Conservation (phyloP, 2,113 vertebrate genomes). For the Fulica atra region DNA sequence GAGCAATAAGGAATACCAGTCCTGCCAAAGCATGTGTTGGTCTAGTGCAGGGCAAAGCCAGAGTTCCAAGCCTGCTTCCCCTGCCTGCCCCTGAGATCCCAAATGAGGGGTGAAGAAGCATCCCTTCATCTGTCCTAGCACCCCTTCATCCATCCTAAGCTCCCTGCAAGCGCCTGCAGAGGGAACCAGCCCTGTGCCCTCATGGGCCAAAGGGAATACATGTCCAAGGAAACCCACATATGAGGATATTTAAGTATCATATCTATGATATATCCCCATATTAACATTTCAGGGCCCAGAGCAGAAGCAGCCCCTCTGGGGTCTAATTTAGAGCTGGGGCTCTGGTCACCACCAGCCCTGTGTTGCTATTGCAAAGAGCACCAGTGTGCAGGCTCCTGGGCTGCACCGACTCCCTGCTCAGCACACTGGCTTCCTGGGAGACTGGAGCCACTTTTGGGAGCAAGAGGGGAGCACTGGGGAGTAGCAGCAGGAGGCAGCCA, state of each 20-base stretch:
- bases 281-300: neutral
- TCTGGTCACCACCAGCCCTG: neutral
- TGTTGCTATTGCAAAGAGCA: neutral
- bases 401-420: fast-evolving
- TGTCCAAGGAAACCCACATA: neutral
- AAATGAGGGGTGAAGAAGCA: neutral
- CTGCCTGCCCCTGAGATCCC: neutral
- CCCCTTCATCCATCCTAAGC: neutral
- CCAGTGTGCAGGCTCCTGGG: neutral
- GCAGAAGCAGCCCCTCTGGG: neutral
- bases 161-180: fast-evolving
- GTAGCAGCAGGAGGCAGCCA: neutral
- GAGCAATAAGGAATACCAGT: neutral
- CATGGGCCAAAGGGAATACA: neutral
- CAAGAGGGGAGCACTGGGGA: neutral
- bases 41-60: neutral
- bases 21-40: fast-evolving
- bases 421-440: neutral
- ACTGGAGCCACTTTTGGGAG: neutral
- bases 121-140: neutral
- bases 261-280: too few species aligned
- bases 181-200: neutral
- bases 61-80: neutral
- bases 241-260: neutral
- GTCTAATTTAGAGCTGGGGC: neutral